Evolutionary conservation across 2,888 invertebrate species (phyloP), one percentile per base, ranked within the genome.

Genomic region (Portevinia maculata): DNA sequence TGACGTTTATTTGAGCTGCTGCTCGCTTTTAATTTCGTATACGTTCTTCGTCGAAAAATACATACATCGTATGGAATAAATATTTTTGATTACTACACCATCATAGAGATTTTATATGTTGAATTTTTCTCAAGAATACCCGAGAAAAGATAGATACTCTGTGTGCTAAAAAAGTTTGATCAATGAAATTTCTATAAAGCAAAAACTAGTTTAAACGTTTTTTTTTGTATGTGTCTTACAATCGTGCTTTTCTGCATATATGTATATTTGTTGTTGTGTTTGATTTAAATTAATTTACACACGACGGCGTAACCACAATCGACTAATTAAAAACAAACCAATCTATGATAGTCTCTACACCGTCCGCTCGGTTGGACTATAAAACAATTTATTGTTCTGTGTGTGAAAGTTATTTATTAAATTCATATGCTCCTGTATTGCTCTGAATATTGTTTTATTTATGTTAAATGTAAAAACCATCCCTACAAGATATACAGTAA

Each of bases 321-420:
- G 75, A 75, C 70, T 81, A 81, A 81, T 81, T 81, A 75, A 81
- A 79, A 81, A 64, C 70, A 57, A 81, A 75, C 74, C 79, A 81
- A 79, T 79, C 74, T 79, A 69, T 57, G 57, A 69, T 37, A 70
- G 55, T 44, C 64, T 71, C 64, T 71, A 59, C 60, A 60, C 21
- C 60, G 53, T 65, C 57, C 53, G 62, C 8, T 24, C 48, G 37
- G 32, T 39, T 13, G 55, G 48, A 60, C 59, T 75, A 60, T 74
- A 67, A n/a, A n/a, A 65, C 60, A 64, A 70, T 75, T n/a, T 3
- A 24, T 60, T 44, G 15, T 70, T 62, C 34, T 55, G 37, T 55
- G 50, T 59, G 69, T 70, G 62, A 70, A 15, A 44, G 62, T 81
- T 57, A 32, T 60, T 52, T 5, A 24, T 24, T n/a, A 24, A 24